A percentile compares a stretch with the other conserved stretches of the same genome.
phyloP scores from a whole-genome alignment of 64 coral and sea anemone species.

The Actinia equina region DNA sequence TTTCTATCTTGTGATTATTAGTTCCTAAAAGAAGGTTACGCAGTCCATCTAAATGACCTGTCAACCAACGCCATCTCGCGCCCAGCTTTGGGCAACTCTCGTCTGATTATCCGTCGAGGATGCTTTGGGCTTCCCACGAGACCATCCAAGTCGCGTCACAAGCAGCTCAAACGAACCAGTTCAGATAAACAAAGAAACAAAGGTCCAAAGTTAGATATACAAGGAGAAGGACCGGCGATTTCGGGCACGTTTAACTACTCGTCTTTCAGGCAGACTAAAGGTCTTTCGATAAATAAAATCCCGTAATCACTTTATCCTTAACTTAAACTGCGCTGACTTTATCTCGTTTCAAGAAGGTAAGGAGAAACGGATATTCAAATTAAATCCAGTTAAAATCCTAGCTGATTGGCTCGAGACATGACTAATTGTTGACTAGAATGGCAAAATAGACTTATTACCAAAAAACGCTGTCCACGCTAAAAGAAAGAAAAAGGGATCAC shows the following conservation, averaged over 20 bases:
- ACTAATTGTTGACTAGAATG: too few species aligned
- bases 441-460: too few species aligned
- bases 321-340: background rate
- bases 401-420: too few species aligned
- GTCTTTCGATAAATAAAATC: conserved; percentile 46
- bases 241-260: conserved; percentile 76
- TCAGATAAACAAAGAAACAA: conserved; percentile 55
- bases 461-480: too few species aligned
- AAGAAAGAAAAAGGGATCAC: too few species aligned
- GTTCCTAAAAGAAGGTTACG: conserved; percentile 93
- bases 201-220: background rate
- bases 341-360: background rate
- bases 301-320: background rate
- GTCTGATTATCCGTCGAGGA: conserved; percentile 70
- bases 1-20: background rate
- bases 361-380: too few species aligned
- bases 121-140: conserved; percentile 85
- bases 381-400: background rate
- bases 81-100: conserved; percentile 78
- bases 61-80: conserved; percentile 57
- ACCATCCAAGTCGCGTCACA: conserved; percentile 53
- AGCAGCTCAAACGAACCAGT: conserved; percentile 61
- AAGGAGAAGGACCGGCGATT: conserved; percentile 38
- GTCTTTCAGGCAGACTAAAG: conserved; percentile 74
- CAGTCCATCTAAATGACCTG: conserved; percentile 75